Evolutionary conservation across 2,797 vertebrate genomes (phyloP), one percentile per base, ranked within the genome.

Genomic region (Sebastes steindachneri): DNA sequence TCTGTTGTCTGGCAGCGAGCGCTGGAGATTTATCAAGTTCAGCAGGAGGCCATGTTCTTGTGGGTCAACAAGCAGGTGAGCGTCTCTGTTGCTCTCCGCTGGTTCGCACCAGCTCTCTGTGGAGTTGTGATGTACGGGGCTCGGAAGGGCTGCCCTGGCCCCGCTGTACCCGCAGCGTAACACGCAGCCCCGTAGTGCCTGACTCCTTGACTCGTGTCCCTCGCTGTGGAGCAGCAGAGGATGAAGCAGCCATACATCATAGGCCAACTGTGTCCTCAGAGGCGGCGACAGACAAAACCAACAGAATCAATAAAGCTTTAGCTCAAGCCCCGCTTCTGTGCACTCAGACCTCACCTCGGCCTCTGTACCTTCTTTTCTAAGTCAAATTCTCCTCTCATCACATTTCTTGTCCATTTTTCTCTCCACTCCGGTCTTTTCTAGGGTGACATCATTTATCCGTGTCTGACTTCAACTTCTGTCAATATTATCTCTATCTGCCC

Each of bases 271-370:
- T 87, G 85, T 92, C 91, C 90, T 88, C 84, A n/a, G 91, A 89
- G 90, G 80, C 73, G 0, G 79, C 86, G 91, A 89, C 87, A 86
- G 83, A 92, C 91, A 93, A 92, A 94, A 88, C 86, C 80, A 87
- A 79, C 77, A 80, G 83, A 91, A 95, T 95, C 92, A 93, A 95
- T 95, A 91, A 88, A 91, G 76, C 76, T 89, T 78, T 45, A 85
- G 88, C 88, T 90, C 76, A 85, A 88, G 85, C 83, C 84, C 80
- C 65, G 85, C 86, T 86, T 83, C 70, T 79, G 73, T 77, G 60
- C 76, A 87, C 87, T 77, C 82, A 83, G 72, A 80, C 84, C 79
- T 82, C 12, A 17, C 29, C 55, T 63, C 55, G 25, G 75, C 83
- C 79, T 76, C 82, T 82, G 84, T 85, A 54, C 82, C 66, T 75